These are phyloP conservation scores for Dichetophora obliterata DNA, from an alignment of 2,888 invertebrate genomes.

Conservation along the genomic window DNA sequence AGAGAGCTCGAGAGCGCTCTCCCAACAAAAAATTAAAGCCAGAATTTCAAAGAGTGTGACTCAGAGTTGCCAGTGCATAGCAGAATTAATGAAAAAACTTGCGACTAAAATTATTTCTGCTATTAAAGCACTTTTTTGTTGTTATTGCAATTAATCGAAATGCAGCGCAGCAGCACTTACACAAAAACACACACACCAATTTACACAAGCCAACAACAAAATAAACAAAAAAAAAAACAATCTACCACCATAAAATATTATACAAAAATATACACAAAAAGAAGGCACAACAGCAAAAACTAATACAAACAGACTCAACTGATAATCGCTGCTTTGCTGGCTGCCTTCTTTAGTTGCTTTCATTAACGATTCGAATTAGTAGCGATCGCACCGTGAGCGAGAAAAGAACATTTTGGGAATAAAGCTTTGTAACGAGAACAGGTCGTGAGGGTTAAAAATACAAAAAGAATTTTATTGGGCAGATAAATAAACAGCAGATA, in stretches of 20 bases:
- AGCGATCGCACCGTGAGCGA: conserved; percentile 62
- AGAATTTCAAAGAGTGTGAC: neutral
- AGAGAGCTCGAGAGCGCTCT: too few species aligned
- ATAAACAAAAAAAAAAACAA: neutral
- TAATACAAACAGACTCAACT: neutral
- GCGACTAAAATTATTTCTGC: too few species aligned
- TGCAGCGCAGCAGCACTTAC: too few species aligned
- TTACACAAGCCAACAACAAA: neutral
- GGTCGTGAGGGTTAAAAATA: neutral
- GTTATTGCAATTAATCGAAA: too few species aligned
- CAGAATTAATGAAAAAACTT: neutral
- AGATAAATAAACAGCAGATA: neutral
- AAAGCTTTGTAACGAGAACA: neutral
- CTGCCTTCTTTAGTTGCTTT: conserved; percentile 45
- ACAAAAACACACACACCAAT: too few species aligned
- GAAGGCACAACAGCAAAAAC: neutral
- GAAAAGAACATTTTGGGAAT: conserved; percentile 51
- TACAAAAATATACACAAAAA: neutral
- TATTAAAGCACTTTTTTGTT: too few species aligned
- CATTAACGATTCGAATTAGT: conserved; percentile 55
- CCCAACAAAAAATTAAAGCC: too few species aligned
- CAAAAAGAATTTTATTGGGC: neutral
- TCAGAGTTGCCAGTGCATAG: conserved; percentile 13
- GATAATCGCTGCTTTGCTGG: conserved; percentile 38
- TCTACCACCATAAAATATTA: neutral